These are phyloP conservation scores for Scaptomyza flava DNA, from an alignment of 2,888 invertebrate genomes.

Conservation along the genomic window DNA sequence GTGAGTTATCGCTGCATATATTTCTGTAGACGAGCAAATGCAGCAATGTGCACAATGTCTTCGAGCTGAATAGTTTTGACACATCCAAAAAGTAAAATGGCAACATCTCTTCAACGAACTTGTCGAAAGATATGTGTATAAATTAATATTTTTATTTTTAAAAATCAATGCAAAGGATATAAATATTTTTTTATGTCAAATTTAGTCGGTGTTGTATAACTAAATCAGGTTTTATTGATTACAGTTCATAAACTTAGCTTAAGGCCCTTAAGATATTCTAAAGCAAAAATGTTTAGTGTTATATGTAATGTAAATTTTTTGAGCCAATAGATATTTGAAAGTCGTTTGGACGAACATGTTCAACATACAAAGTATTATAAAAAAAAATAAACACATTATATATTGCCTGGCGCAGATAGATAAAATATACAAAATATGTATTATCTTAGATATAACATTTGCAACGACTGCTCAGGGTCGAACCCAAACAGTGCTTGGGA, in stretches of 20 bases:
- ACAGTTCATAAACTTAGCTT: no score
- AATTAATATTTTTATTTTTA: neutral
- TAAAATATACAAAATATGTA: neutral
- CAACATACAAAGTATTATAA: slow-evolving; percentile 10
- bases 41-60: neutral
- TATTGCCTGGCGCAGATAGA: slow-evolving; percentile 20
- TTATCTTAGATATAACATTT: slow-evolving; percentile 21
- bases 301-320: neutral
- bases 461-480: slow-evolving; percentile 30
- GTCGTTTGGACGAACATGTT: neutral
- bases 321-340: slow-evolving; percentile 11
- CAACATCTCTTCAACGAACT: neutral
- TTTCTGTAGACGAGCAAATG: neutral
- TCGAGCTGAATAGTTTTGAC: neutral
- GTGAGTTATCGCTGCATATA: neutral
- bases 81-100: neutral
- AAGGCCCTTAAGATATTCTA: no score
- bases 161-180: no score
- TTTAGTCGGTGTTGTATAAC: no score
- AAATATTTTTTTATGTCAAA: no score
- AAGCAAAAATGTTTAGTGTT: neutral
- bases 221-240: no score
- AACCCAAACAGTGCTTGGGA: slow-evolving; percentile 53
- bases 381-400: slow-evolving; percentile 21
- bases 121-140: neutral